Percentiles rank a stretch among this genome's conserved stretches.
Evolutionary conservation across 2,888 invertebrate species (phyloP).

Genomic region (Eudasyphora cyanicolor): DNA sequence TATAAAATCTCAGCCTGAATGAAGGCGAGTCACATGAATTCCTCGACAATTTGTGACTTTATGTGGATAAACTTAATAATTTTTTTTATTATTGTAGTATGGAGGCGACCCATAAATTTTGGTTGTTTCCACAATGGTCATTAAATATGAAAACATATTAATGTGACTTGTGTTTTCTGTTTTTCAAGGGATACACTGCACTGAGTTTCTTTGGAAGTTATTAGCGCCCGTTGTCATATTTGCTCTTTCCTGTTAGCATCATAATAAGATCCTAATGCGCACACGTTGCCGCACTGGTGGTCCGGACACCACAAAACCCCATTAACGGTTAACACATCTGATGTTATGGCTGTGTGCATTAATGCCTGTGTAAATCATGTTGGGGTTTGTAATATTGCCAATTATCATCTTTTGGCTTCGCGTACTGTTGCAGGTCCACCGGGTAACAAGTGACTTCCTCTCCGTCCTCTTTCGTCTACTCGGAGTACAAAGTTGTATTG

Average conservation of each 20-base stretch:
- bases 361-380: conserved; percentile 19
- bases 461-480: too few relatives aligned
- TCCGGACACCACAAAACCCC: background rate
- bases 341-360: conserved; percentile 11
- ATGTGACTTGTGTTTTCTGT: background rate
- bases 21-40: background rate
- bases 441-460: background rate
- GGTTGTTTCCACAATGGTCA: background rate
- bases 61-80: too few relatives aligned
- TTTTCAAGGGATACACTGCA: too few relatives aligned
- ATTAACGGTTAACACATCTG: conserved; percentile 10
- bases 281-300: background rate
- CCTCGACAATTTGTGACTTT: too few relatives aligned
- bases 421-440: background rate
- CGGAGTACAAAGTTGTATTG: background rate
- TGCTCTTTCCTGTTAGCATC: background rate
- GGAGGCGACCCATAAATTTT: too few relatives aligned
- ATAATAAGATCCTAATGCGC: background rate
- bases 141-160: background rate
- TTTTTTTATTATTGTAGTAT: too few relatives aligned
- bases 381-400: background rate
- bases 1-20: background rate
- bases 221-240: background rate
- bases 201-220: background rate
- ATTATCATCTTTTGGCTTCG: background rate